Base-by-base conservation (phyloP, 2,797 vertebrate species). In the Pristis pectinata region DNA sequence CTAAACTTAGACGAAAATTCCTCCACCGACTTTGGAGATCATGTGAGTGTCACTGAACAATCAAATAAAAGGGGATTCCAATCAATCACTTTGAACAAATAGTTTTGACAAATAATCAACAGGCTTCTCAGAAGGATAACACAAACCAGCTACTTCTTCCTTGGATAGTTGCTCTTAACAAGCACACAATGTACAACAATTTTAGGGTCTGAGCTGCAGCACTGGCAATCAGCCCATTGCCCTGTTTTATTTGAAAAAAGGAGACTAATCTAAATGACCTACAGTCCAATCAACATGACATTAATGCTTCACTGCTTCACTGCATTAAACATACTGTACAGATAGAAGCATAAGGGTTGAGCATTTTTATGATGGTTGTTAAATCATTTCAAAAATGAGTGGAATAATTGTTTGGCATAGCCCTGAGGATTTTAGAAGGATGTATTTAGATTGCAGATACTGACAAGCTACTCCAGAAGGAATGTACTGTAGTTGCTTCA, bases 301-400 rank as follows among this genome's bases (percentile, higher is more conserved):
- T 93, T 70, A 70, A 93, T 72, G 22, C 27, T 93, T 93, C 91
- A 93, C 91, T n/a, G n/a, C n/a, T n/a, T n/a, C n/a, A n/a, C n/a
- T 67, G 37, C n/a, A 92, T 92, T 92, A 92, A 70, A 70, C 64
- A 34, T 22, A 11, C 1, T 30, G 27, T 34, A 24, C 91, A 93
- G 67, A 93, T 93, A 44, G 3, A 74, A 49, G 37, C 91, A 49
- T 74, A 27, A 49, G 44, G 37, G 44, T 49, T 72, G 0, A 44
- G 64, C 91, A 93, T 44, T 70, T 93, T 72, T 72, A 93, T 49
- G 44, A 74, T 49, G 91, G 91, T 30, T 44, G 37, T 27, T 41
- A 93, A 67, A 93, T 70, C 15, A 67, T 67, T 93, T 93, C 9
- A 15, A 49, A 27, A 93, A 93, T 93, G 64, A 72, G 67, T 4